These are phyloP conservation scores for Misgurnus anguillicaudatus DNA, from an alignment of 2,113 vertebrate species.

Conservation along the genomic window DNA sequence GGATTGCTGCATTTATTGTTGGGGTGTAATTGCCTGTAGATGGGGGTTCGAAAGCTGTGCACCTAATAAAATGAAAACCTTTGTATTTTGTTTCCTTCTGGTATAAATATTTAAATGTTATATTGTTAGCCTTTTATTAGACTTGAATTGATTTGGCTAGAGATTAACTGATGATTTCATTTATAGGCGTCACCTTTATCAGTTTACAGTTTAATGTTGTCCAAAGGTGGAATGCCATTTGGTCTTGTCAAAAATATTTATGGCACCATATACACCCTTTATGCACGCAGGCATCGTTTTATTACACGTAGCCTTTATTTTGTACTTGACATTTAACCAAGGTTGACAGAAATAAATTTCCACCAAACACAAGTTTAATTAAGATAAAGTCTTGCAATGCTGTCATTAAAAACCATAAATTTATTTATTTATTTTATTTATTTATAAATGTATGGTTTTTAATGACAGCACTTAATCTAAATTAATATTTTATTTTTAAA, in stretches of 20 bases:
- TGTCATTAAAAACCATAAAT: too few species aligned
- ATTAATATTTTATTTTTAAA: too few species aligned
- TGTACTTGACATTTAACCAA: not conserved
- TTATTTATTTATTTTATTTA: not conserved
- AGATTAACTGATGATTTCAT: slow-evolving; percentile 45
- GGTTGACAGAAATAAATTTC: too few species aligned
- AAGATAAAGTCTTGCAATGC: too few species aligned
- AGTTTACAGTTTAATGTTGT: slow-evolving; percentile 65
- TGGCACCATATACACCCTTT: slow-evolving; percentile 43
- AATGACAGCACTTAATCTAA: too few species aligned
- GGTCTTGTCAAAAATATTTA: slow-evolving; percentile 58
- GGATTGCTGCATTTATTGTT: slow-evolving; percentile 55
- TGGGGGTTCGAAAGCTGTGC: not conserved
- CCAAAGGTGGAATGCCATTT: slow-evolving; percentile 41
- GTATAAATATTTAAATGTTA: not conserved
- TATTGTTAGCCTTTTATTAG: slow-evolving; percentile 8
- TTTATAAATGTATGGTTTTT: too few species aligned
- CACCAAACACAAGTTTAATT: too few species aligned
- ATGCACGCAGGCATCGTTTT: not conserved
- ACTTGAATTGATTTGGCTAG: not conserved
- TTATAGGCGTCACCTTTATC: slow-evolving; percentile 1
- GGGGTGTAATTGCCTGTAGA: slow-evolving; percentile 10
- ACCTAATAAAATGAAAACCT: not conserved
- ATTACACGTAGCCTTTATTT: not conserved
- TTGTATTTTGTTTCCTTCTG: not conserved